These are phyloP conservation scores for Scylla paramamosain DNA, from an alignment of 1,140 invertebrate genomes.

Conservation along the genomic window DNA sequence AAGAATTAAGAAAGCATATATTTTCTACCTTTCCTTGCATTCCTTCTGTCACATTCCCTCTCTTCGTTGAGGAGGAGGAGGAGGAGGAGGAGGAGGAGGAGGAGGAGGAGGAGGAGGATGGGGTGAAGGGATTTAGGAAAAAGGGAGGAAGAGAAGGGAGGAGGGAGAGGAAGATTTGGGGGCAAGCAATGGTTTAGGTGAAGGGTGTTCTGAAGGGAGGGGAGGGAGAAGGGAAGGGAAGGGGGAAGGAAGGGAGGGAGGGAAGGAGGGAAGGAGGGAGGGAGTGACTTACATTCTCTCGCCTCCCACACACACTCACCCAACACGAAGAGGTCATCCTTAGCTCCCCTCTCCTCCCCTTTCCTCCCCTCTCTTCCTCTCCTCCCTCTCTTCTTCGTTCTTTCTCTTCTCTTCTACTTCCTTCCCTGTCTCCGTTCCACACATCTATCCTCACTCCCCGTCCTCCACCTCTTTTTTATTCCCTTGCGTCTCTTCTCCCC, in stretches of 20 bases:
- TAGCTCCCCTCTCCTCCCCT: not conserved
- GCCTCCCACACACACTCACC: constrained; percentile 1
- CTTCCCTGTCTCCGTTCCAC: not conserved
- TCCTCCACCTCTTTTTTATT: not conserved
- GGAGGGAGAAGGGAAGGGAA: no score
- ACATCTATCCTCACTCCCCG: not conserved
- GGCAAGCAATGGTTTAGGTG: no score
- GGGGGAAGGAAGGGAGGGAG: no score
- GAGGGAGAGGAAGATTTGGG: not conserved
- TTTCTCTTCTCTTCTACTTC: not conserved
- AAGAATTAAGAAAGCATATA: no score
- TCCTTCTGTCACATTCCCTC: no score
- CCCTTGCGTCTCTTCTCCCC: not conserved
- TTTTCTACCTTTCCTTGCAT: no score
- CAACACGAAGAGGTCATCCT: not conserved
- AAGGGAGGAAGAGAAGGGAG: no score
- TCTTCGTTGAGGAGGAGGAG: no score
- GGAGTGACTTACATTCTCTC: not conserved
- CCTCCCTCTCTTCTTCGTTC: not conserved
- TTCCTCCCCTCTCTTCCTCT: not conserved
- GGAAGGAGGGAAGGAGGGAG: not conserved
- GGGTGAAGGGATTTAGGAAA: no score
- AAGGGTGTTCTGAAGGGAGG: no score
- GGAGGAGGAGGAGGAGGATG: no score
- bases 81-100: no score